phyloP scores from a whole-genome alignment of 2,888 invertebrate genomes.

The Hesperia comma region DNA sequence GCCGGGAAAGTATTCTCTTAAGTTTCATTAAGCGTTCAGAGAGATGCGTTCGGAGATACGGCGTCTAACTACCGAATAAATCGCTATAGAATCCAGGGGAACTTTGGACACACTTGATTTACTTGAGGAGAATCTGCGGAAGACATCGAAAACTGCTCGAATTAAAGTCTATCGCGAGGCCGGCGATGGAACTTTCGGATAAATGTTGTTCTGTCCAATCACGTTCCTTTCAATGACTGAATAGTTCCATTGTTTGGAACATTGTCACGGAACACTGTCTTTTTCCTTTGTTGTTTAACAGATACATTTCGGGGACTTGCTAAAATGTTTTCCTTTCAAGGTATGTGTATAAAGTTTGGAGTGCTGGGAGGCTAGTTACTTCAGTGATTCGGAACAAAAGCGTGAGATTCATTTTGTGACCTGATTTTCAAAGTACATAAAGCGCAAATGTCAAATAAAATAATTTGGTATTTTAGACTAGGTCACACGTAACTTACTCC shows the following conservation, averaged over 20 bases:
- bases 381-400: constrained; percentile 29
- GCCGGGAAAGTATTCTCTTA: constrained; percentile 76
- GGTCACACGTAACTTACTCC: not conserved
- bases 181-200: constrained; percentile 30
- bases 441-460: constrained; percentile 1
- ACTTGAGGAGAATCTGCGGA: constrained; percentile 42
- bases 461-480: not conserved
- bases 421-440: constrained; percentile 6
- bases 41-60: constrained; percentile 58
- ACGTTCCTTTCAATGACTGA: constrained; percentile 30
- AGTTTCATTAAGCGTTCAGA: constrained; percentile 81
- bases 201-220: constrained; percentile 27
- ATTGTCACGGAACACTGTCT: constrained; percentile 35
- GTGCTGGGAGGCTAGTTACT: constrained; percentile 17
- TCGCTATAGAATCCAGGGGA: constrained; percentile 45
- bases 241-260: constrained; percentile 33
- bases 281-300: constrained; percentile 33
- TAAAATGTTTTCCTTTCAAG: constrained; percentile 33
- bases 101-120: constrained; percentile 55
- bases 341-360: constrained; percentile 27
- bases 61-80: constrained; percentile 49
- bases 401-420: not conserved
- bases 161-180: constrained; percentile 33
- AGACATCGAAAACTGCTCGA: constrained; percentile 37
- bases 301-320: constrained; percentile 21